Evolutionary conservation across 1,140 invertebrate species (phyloP), one percentile per base, ranked within the genome.

Genomic region (Venturia canescens): DNA sequence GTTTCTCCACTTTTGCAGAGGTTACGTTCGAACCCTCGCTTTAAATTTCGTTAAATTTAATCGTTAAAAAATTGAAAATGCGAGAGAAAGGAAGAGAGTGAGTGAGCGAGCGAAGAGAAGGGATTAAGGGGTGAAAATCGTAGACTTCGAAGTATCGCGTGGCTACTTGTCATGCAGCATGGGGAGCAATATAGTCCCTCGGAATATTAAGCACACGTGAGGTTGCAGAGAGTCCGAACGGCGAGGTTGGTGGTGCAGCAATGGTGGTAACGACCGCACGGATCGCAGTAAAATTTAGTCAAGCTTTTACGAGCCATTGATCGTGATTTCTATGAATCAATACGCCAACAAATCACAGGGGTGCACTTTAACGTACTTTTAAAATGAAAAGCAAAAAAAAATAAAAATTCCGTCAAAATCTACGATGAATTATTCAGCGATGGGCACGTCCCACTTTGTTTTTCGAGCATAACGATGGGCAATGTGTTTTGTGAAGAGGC

Each of bases 121-220:
- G 38, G 38, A 44, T n/a, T n/a, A n/a, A n/a, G n/a, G n/a, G 7
- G 38, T 11, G 7, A 44, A 44, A 44, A 44, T 44, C 38, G 38
- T 44, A 44, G 38, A 44, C 38, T 9, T 44, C 38, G 53, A 13
- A 1, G 53, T 57, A 57, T 57, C 53, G 53, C 53, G n/a, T 57
- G 53, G 53, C 53, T 57, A 23, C 53, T 57, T 57, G 21, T 57
- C 18, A 57, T 57, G 53, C 53, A 57, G 53, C 53, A 57, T 21
- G n/a, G 18, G 3, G 53, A 23, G 18, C 53, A n/a, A 53, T n/a
- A 57, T 9, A 57, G 53, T 57, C 53, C 18, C 4, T 18, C 21
- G 70, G 63, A 75, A 78, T 82, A 82, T 78, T 82, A 82, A 78
- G 74, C 69, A 78, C 80, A 78, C 80, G 80, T 82, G 80, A 82